phyloP scores from a whole-genome alignment of 2,888 invertebrate species.

The Synergus itoensis region DNA sequence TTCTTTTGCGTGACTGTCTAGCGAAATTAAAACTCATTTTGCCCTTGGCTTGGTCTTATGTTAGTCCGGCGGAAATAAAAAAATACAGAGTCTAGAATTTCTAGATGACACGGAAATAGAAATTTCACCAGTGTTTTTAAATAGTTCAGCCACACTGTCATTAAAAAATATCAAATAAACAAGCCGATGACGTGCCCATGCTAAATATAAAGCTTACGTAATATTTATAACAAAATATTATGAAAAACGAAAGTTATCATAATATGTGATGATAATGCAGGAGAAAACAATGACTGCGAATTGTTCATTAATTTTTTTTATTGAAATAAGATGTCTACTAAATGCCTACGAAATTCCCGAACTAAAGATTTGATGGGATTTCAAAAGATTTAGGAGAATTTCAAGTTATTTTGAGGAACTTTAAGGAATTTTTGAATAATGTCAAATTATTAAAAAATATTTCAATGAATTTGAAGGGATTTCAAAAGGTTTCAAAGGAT shows the following conservation, averaged over 20 bases:
- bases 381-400: no score
- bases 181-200: neutral
- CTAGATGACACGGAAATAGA: slow-evolving; percentile 12
- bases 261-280: no score
- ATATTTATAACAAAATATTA: neutral
- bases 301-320: no score
- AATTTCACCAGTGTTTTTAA: neutral
- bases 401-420: no score
- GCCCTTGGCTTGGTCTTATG: neutral
- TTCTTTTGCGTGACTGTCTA: neutral
- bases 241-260: neutral
- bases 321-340: no score
- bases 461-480: no score
- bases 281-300: no score
- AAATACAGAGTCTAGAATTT: neutral
- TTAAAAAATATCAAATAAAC: neutral
- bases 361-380: no score
- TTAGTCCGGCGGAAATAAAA: neutral
- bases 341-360: no score
- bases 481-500: no score
- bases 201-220: neutral
- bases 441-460: no score
- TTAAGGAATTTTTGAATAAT: no score
- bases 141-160: neutral
- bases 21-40: neutral